Evolutionary conservation across 2,797 vertebrate genomes (phyloP).

Genomic region (Hozukius guyotensis): DNA sequence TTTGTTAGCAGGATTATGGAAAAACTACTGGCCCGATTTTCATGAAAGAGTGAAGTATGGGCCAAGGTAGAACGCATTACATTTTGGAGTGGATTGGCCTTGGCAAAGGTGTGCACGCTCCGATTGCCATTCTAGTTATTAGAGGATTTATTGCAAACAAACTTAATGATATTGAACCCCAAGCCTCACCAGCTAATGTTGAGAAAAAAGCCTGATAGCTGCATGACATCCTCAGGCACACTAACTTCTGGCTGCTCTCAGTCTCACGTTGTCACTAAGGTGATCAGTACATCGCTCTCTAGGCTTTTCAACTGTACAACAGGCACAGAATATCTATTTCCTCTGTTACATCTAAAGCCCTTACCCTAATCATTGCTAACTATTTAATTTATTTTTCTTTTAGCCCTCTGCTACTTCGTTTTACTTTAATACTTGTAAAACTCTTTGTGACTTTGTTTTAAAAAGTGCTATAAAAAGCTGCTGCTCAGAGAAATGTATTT

Average conservation of each 20-base stretch:
- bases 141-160: background rate
- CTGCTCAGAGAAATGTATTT: background rate
- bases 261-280: background rate
- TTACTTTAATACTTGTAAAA: background rate
- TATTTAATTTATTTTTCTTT: background rate
- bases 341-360: background rate
- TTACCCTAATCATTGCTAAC: background rate
- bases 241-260: background rate
- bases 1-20: too few species aligned
- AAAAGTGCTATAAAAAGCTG: background rate
- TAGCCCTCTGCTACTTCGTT: background rate
- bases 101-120: too few species aligned
- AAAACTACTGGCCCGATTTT: too few species aligned
- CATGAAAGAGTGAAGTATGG: too few species aligned
- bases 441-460: background rate
- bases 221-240: too few species aligned
- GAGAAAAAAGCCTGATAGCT: too few species aligned
- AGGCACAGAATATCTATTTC: background rate
- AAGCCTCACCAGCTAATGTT: background rate
- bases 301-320: background rate
- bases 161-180: background rate
- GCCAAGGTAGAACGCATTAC: background rate
- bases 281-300: background rate
- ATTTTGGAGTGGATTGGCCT: background rate
- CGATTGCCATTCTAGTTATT: background rate